These are phyloP conservation scores for Teleiodes luculella DNA, from an alignment of 2,888 invertebrate genomes.

Conservation along the genomic window DNA sequence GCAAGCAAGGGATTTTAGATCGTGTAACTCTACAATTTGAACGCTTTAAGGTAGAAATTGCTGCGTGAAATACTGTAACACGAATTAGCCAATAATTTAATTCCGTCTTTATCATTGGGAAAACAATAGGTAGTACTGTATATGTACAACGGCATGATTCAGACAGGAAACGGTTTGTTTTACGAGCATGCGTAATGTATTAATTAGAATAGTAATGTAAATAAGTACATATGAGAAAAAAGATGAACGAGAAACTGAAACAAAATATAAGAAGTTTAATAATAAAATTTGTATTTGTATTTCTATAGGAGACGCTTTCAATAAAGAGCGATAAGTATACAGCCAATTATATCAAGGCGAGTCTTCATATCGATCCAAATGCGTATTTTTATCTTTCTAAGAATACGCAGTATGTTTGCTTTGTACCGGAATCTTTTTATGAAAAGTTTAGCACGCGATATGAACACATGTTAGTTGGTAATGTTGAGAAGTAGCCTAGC, in stretches of 20 bases:
- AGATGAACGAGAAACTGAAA: no score
- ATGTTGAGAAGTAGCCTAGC: conserved; percentile 11
- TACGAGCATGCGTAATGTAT: no score
- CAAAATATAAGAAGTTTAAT: no score
- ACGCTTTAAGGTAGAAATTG: conserved; percentile 35
- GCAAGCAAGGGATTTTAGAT: conserved; percentile 40
- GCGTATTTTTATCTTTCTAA: neutral
- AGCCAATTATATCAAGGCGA: no score
- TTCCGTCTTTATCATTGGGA: conserved; percentile 67
- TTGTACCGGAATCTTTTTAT: neutral
- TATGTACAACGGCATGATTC: conserved; percentile 28
- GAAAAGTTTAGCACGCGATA: neutral
- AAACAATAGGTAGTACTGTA: conserved; percentile 57
- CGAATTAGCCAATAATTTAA: conserved; percentile 68
- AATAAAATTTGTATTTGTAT: no score
- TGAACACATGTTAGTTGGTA: neutral
- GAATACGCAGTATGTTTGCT: neutral
- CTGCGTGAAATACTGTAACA: conserved; percentile 26
- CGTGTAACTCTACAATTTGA: conserved; percentile 18
- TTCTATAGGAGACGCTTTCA: no score
- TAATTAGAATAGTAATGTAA: no score
- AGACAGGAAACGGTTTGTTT: conserved; percentile 44
- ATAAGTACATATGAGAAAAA: no score
- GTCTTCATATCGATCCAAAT: no score
- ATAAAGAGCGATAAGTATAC: no score